Evolutionary conservation across 1,140 invertebrate genomes (phyloP), one percentile per base, ranked within the genome.

Genomic region (Danaus plexippus): DNA sequence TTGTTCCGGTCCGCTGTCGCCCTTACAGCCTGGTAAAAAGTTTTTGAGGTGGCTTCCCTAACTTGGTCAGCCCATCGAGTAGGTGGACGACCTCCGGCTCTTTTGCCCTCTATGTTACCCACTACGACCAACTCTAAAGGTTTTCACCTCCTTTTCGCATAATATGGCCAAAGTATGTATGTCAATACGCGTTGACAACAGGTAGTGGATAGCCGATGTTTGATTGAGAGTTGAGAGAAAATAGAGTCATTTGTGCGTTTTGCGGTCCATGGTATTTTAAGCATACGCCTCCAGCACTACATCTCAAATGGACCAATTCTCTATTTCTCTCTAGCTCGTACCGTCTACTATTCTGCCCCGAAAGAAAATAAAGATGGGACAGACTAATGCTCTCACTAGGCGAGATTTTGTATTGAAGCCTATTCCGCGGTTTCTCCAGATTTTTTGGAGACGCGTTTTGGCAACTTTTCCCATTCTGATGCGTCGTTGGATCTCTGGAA

Each of bases 141-240:
- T 11, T 11, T 44, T 1, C 43, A 9, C 11, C 43, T 44, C 43
- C 43, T 1, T 5, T 9, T 11, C 2, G 43, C 43, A 2, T 44
- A 44, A 44, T 44, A 11, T 44, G 43, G 11, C 43, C 43, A 44
- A 44, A 44, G 43, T 44, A 44, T 11, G 43, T 44, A 44, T 11
- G 43, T 44, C 11, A 11, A 15, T 44, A 11, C 43, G 43, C 43
- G 11, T 44, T 4, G 43, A 11, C 43, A 11, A 44, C 9, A 44
- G 1, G 4, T 44, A 44, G 43, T 9, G 43, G 1, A 44, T 11
- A 44, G 43, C 11, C 9, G 43, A 44, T 1, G 1, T 44, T 44
- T 44, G 9, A 44, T 44, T 44, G 43, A 44, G 43, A 44, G 43
- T 11, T 44, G 43, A 11, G 43, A 44, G 43, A 4, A 5, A 44